These are phyloP conservation scores for Melopsittacus undulatus DNA, from an alignment of 2,797 vertebrate genomes.

Conservation along the genomic window DNA sequence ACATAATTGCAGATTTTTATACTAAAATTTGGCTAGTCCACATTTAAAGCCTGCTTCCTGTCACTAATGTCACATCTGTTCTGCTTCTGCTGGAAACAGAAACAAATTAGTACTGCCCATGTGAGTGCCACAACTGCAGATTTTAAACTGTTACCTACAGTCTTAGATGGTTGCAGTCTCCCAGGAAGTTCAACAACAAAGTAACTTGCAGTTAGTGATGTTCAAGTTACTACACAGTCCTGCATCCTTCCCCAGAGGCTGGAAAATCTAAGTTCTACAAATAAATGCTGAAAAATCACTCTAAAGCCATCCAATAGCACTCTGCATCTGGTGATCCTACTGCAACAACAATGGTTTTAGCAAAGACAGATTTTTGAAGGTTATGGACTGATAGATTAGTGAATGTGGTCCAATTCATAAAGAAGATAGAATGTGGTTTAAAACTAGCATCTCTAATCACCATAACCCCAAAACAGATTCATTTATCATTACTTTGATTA, in stretches of 20 bases:
- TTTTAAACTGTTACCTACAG: neutral
- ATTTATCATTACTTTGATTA: neutral
- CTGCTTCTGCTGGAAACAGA: neutral
- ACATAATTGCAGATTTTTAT: neutral
- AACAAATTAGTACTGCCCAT: neutral
- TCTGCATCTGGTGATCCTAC: neutral
- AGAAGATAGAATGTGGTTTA: neutral
- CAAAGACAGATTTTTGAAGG: neutral
- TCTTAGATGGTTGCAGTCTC: neutral
- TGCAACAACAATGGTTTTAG: neutral
- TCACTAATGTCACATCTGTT: neutral
- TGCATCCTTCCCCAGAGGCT: neutral
- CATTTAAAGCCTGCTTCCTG: neutral
- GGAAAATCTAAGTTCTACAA: neutral
- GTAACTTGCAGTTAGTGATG: neutral
- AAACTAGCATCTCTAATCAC: neutral
- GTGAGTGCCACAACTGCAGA: neutral
- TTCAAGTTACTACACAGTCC: accelerated
- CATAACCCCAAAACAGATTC: neutral
- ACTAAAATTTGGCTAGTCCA: neutral
- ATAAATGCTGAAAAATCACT: neutral
- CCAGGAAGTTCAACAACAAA: neutral
- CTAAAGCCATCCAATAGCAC: neutral
- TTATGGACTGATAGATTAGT: neutral
- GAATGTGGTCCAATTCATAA: neutral